Percentiles rank a stretch among this genome's conserved stretches.
phyloP scores from a whole-genome alignment of 2,113 vertebrate species.

The Todiramphus chloris region DNA sequence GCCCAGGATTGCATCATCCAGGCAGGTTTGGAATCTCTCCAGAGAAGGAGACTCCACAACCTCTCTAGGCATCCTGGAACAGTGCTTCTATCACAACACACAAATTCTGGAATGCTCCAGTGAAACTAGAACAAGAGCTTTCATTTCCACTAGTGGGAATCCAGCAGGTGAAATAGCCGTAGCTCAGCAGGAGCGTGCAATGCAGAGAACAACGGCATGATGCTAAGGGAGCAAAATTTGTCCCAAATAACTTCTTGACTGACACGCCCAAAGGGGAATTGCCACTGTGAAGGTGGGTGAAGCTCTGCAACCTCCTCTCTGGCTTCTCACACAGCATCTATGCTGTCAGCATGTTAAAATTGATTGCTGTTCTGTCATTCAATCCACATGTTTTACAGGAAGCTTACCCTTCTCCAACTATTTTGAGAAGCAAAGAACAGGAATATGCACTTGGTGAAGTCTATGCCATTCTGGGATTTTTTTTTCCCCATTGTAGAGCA shows the following conservation, averaged over 20 bases:
- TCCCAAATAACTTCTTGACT: neutral
- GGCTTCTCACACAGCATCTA: neutral
- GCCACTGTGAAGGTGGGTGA: neutral
- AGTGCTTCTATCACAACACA: neutral
- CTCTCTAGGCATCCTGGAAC: neutral
- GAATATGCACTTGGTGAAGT: neutral
- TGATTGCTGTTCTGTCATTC: neutral
- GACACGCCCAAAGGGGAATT: neutral
- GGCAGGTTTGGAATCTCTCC: neutral
- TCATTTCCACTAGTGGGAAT: neutral
- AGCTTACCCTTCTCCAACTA: neutral
- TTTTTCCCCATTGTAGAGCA: neutral
- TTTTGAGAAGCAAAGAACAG: neutral
- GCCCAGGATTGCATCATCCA: too few relatives aligned
- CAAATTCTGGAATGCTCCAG: rapidly evolving
- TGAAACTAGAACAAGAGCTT: neutral
- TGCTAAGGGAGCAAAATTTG: neutral
- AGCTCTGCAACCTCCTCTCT: neutral
- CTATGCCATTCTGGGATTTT: neutral
- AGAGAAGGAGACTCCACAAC: neutral
- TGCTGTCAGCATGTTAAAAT: neutral
- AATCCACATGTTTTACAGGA: neutral
- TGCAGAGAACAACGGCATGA: neutral
- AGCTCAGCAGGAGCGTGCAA: neutral
- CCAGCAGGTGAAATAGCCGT: neutral